Evolutionary conservation across 2,113 vertebrate species (phyloP).

Genomic region (Lanius ludovicianus): DNA sequence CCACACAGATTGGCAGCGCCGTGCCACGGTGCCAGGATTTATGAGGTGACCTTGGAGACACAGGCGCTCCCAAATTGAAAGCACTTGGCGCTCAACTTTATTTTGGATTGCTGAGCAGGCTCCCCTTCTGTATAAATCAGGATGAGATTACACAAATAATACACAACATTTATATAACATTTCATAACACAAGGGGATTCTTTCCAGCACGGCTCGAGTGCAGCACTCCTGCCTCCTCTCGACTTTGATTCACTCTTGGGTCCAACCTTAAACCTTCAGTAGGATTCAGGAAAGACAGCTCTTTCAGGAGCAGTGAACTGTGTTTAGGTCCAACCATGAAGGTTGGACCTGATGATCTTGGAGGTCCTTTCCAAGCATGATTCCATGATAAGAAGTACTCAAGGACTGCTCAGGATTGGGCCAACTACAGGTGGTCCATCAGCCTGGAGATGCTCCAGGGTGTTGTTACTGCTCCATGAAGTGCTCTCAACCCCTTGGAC

Average conservation of each 20-base stretch:
- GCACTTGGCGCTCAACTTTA: constrained; percentile 8
- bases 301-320: rapidly evolving
- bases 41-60: constrained; percentile 68
- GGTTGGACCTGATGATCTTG: neutral
- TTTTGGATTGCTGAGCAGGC: neutral
- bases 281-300: neutral
- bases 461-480: rapidly evolving
- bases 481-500: neutral
- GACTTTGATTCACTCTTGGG: neutral
- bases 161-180: neutral
- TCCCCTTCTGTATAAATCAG: constrained; percentile 46
- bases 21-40: constrained; percentile 38
- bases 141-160: constrained; percentile 45
- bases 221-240: neutral
- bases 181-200: neutral
- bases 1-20: constrained; percentile 28
- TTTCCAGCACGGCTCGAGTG: rapidly evolving
- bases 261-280: neutral
- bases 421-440: neutral
- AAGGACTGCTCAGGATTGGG: neutral
- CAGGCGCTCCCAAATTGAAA: constrained; percentile 36
- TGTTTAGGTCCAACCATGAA: neutral
- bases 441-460: neutral
- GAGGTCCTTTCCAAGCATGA: neutral
- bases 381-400: rapidly evolving